Conservation (phyloP, 2,113 vertebrate species). For the Coryphaenoides rupestris region DNA sequence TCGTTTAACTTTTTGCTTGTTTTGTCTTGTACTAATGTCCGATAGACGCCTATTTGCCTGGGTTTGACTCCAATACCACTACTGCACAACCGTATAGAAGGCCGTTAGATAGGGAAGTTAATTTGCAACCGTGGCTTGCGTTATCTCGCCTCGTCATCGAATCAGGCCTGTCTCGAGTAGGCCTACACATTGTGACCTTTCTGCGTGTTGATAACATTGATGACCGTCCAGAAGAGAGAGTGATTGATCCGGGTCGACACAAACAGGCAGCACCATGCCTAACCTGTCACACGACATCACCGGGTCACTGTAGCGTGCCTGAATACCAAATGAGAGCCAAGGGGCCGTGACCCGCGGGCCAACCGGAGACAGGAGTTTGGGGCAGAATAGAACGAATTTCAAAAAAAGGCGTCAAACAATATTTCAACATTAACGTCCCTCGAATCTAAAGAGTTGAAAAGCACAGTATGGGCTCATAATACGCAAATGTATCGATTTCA, state of each 20-base stretch:
- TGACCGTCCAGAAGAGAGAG: slow-evolving; percentile 66
- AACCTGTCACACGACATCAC: slow-evolving; percentile 71
- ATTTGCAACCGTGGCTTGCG: slow-evolving; percentile 49
- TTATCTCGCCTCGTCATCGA: slow-evolving; percentile 27
- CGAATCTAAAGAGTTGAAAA: too few species aligned
- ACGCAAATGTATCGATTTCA: too few species aligned
- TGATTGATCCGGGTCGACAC: slow-evolving; percentile 76
- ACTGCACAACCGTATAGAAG: slow-evolving; percentile 5
- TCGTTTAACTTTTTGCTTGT: slow-evolving; percentile 2
- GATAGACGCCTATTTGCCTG: neutral
- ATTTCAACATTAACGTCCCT: too few species aligned
- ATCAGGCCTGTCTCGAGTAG: slow-evolving; percentile 52
- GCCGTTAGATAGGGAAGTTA: slow-evolving; percentile 45
- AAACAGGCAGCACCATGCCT: slow-evolving; percentile 66
- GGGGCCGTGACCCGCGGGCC: slow-evolving; percentile 49
- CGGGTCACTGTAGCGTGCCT: slow-evolving; percentile 67
- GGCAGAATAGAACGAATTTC: slow-evolving; percentile 1
- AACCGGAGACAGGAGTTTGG: slow-evolving; percentile 19
- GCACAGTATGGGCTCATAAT: too few species aligned
- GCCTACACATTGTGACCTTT: slow-evolving; percentile 63
- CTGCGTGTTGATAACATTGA: slow-evolving; percentile 57
- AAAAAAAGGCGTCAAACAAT: neutral
- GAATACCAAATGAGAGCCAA: slow-evolving; percentile 64
- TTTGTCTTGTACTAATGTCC: neutral
- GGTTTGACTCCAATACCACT: slow-evolving; percentile 4